Evolutionary conservation across 2,113 vertebrate genomes (phyloP), one percentile per base, ranked within the genome.

Genomic region (Saccopteryx bilineata): DNA sequence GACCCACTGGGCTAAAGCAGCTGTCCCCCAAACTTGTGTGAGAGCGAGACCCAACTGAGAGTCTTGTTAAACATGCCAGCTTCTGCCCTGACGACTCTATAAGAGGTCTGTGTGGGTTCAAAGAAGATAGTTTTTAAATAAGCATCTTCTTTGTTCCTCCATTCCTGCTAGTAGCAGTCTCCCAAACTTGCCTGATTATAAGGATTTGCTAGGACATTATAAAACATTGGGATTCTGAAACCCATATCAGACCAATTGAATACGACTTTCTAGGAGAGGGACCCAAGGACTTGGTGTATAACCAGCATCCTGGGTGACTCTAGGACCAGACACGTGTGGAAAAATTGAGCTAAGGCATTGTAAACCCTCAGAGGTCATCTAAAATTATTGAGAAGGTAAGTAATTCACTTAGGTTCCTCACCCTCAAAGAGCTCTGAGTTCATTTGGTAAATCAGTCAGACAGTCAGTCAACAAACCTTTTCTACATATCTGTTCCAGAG

Each of bases 381-480:
- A 33, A 86, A 93, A 84, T 33, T 46, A 92, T 28, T 18, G 17
- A 94, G 65, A 15, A 87, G 39, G 15, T 13, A 84, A 83, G 88
- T 39, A 46, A 93, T 46, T 61, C 39, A 13, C 13, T 48, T 9
- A 17, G 23, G 23, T 58, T 92, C 28, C 52, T 52, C 19, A 60
- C 19, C 17, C 39, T 19, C 28, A 87, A 63, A 82, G 69, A 69
- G 7, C 24, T 52, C 93, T 26, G 46, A 63, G 52, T 56, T 72
- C 23, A 7, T 63, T 91, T 39, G 39, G 5, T 66, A 26, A 26
- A 31, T 69, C 2, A 0, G 26, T 80, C 58, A 54, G 61, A 31
- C 5, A 12, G 8, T 60, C 28, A 7, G 39, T 58, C 65, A 33
- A 54, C 31, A 61, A 81, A 76, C 23, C 72, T 74, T 50, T 52